Evolutionary conservation across 2,113 vertebrate genomes (phyloP), one percentile per base, ranked within the genome.

Genomic region (Chaetodon trifascialis): DNA sequence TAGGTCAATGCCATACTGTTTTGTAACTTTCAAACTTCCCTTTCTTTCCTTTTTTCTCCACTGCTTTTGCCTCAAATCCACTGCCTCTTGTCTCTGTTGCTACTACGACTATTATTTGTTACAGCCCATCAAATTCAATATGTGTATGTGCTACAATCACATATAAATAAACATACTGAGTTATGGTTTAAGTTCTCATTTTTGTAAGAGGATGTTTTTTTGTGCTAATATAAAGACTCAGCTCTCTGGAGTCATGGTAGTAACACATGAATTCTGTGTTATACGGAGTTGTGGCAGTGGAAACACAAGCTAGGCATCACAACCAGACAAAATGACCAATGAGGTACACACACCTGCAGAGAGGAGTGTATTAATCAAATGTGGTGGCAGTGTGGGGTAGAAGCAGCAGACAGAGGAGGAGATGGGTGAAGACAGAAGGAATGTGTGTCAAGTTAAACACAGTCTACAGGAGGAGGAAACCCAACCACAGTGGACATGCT

Each of bases 351-450:
- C 36, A 66, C 25, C 42, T 51, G 52, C 10, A 49, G 60, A 42
- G n/a, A 52, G 30, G 52, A 64, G 60, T 66, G 15, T 40, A 47
- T 58, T 65, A 56, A 58, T 67, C 10, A 59, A 15, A 58, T 17
- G 11, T 40, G 21, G 2, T 12, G 7, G 40, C 10, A 15, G 11
- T 23, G 36, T 64, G 7, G 21, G 42, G 21, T 44, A 30, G 23
- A 66, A 34, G 23, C 2, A 1, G 38, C 38, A n/a, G 40, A 25
- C n/a, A 65, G 17, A 51, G 11, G 46, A 52, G 38, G 55, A 21
- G 38, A 30, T 38, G 25, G 56, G 30, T n/a, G 40, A 11, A n/a
- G n/a, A 25, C 8, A 25, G n/a, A 30, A 8, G 36, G 36, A 25
- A 5, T 47, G 25, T 56, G 12, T 34, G 12, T 70, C 19, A 49